These are phyloP conservation scores for Drosophila nebulosa DNA, from an alignment of 1,140 invertebrate genomes.

Conservation along the genomic window DNA sequence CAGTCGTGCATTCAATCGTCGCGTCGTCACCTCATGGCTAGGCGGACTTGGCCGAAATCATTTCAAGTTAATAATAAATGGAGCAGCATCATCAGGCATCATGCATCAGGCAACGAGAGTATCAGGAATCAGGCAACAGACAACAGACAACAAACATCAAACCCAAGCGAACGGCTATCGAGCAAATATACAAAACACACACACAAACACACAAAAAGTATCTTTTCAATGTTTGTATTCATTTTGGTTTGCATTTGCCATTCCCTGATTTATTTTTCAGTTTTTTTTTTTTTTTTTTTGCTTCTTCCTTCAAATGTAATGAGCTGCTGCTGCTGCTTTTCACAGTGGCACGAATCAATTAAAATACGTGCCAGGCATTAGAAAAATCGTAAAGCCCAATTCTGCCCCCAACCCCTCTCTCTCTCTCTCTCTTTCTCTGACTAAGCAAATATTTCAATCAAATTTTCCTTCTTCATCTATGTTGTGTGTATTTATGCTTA, in stretches of 20 bases:
- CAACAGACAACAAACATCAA: conserved; percentile 67
- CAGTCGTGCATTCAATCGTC: conserved; percentile 81
- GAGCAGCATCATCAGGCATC: conserved; percentile 67
- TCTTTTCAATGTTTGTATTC: background rate
- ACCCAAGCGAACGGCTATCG: conserved; percentile 39
- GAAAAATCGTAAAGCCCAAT: conserved; percentile 17
- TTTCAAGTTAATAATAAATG: conserved; percentile 81
- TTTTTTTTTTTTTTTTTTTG: conserved; percentile 45
- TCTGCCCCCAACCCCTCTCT: background rate
- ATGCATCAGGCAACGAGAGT: conserved; percentile 33
- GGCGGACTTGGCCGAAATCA: conserved; percentile 69
- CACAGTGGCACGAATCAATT: conserved; percentile 69
- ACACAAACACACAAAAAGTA: too few relatives aligned
- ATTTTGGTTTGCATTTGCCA: conserved; percentile 66
- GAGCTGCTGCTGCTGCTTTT: conserved; percentile 57
- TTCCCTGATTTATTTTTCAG: conserved; percentile 55
- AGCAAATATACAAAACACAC: conserved; percentile 65
- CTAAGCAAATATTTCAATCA: conserved; percentile 59
- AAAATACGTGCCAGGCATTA: conserved; percentile 75
- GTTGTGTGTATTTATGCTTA: conserved; percentile 55
- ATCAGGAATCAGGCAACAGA: conserved; percentile 31
- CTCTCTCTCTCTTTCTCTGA: conserved; percentile 41
- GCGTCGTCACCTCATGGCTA: conserved; percentile 69
- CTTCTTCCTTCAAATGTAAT: conserved; percentile 55
- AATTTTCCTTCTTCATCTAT: conserved; percentile 33